These are phyloP conservation scores for Esox lucius DNA, from an alignment of 2,797 vertebrate species.

Conservation along the genomic window DNA sequence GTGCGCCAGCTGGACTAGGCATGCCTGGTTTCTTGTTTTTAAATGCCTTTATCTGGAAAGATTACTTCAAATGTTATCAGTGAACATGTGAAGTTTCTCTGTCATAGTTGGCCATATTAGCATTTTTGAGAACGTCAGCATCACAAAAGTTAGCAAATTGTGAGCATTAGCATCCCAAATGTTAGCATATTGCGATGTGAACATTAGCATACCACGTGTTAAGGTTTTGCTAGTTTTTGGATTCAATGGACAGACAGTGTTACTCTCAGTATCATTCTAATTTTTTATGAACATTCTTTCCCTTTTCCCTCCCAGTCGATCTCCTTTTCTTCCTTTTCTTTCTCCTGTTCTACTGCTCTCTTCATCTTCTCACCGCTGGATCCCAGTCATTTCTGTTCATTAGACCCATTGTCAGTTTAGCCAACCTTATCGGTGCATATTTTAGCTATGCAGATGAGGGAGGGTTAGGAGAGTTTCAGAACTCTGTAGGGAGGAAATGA, in stretches of 20 bases:
- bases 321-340: constrained; percentile 5
- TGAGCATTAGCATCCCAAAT: neutral
- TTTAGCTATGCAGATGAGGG: constrained; percentile 57
- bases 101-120: too few relatives aligned
- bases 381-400: constrained; percentile 43
- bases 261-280: too few relatives aligned
- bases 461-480: constrained; percentile 31
- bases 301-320: constrained; percentile 15
- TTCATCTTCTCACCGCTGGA: constrained; percentile 27
- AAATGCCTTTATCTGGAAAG: neutral
- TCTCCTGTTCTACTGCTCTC: neutral
- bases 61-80: neutral
- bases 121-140: too few relatives aligned
- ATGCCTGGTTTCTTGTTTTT: too few relatives aligned
- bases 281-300: neutral
- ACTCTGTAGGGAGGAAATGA: constrained; percentile 42
- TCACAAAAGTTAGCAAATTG: neutral
- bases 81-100: too few relatives aligned
- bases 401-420: constrained; percentile 49
- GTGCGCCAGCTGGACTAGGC: too few relatives aligned
- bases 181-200: neutral
- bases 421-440: constrained; percentile 48
- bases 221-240: too few relatives aligned
- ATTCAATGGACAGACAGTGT: too few relatives aligned
- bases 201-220: neutral